Base-by-base conservation (phyloP, 2,888 invertebrate genomes). In the Enoplolaimus lenunculus region DNA sequence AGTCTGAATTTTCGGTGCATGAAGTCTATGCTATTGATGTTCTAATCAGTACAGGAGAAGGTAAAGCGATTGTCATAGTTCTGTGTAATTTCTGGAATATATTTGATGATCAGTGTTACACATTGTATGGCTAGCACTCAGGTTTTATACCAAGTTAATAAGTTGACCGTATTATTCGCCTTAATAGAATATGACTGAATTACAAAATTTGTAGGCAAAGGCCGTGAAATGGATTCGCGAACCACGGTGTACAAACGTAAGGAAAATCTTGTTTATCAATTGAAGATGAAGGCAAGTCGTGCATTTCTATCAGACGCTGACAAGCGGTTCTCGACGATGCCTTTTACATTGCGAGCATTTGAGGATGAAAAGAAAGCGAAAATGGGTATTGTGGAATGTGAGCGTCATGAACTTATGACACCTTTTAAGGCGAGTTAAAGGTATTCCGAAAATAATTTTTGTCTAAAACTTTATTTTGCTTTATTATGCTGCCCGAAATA, bases 1-100 rank as follows among this genome's bases (percentile, higher is more conserved):
- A 95, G 81, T 90, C 89, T 80, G 90, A 90, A 73, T 88, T 99
- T 81, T 94, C 94, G 81, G 89, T 90, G 70, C 89, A 95, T 82
- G 98, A 99, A 84, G 97, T 95, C 0, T 98, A 94, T 84, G 95
- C 92, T 33, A 90, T 98, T 86, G 97, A 97, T 85, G 91, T 98
- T n/a, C 86, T 99, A 72, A 87, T 98, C 73, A 92, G 93, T 78
- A 89, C 92, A 71, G 97, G 97, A 68, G 94, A 94, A 80, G 94
- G 93, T 79, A 87, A 90, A 81, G 89, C 89, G 83, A n/a, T n/a
- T n/a, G n/a, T n/a, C n/a, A n/a, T n/a, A n/a, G n/a, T n/a, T n/a
- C n/a, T n/a, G n/a, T n/a, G n/a, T n/a, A n/a, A n/a, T n/a, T n/a
- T n/a, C n/a, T n/a, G n/a, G n/a, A n/a, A n/a, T n/a, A n/a, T n/a